These are phyloP conservation scores for Corella eumyota DNA, from an alignment of 23 tunicate genomes.

Conservation along the genomic window DNA sequence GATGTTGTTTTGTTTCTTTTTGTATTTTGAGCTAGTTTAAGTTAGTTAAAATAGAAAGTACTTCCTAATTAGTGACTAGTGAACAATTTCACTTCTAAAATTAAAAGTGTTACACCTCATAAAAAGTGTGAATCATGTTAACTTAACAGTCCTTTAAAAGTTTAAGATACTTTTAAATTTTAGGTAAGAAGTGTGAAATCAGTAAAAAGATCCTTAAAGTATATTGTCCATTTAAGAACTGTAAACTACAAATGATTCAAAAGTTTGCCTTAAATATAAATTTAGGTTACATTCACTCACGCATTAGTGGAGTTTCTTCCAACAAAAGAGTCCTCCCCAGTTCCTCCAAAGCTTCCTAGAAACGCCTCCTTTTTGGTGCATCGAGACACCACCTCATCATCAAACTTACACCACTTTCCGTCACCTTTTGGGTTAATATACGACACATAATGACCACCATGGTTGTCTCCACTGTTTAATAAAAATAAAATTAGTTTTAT, in stretches of 20 bases:
- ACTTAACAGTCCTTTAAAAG: too few species aligned
- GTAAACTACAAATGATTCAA: neutral
- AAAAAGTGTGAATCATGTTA: too few species aligned
- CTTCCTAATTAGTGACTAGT: too few species aligned
- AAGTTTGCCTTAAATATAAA: neutral
- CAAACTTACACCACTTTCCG: constrained; percentile 97
- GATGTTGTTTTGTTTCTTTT: too few species aligned
- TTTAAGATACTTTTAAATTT: too few species aligned
- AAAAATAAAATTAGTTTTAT: neutral
- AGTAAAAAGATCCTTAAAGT: too few species aligned
- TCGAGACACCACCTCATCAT: constrained; percentile 93
- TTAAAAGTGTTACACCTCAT: too few species aligned
- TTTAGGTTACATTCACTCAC: constrained; percentile 24
- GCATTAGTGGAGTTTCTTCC: constrained; percentile 92
- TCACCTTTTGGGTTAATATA: constrained; percentile 89
- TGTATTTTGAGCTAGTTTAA: too few species aligned
- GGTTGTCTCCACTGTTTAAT: constrained; percentile 88
- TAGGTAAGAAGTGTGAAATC: too few species aligned
- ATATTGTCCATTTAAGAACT: too few species aligned
- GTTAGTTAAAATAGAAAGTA: too few species aligned
- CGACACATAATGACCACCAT: constrained; percentile 96
- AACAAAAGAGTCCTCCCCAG: constrained; percentile 74
- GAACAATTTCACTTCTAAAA: too few species aligned
- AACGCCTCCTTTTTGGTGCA: constrained; percentile 94
- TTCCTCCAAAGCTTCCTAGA: constrained; percentile 87